These are phyloP conservation scores for Lasiommata megera DNA, from an alignment of 2,888 invertebrate species.

Conservation along the genomic window DNA sequence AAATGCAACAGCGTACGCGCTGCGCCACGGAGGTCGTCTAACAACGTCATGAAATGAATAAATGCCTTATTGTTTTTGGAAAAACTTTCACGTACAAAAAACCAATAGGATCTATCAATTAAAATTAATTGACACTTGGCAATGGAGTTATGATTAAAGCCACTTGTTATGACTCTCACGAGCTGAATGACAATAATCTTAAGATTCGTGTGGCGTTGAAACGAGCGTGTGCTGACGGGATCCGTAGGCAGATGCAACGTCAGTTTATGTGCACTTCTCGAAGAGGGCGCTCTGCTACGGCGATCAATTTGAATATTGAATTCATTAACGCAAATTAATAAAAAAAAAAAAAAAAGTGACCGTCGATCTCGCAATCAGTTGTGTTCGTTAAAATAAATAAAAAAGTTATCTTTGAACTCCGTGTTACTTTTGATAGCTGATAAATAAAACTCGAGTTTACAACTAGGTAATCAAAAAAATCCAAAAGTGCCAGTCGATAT, in stretches of 20 bases:
- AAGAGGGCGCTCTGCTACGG: slow-evolving; percentile 46
- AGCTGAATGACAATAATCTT: slow-evolving; percentile 40
- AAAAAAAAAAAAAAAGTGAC: background rate
- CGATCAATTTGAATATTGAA: slow-evolving; percentile 21
- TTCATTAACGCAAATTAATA: background rate
- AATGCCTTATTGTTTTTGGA: background rate
- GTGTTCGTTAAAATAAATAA: background rate
- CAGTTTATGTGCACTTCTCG: slow-evolving; percentile 58
- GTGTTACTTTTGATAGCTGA: background rate
- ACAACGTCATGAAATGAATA: background rate
- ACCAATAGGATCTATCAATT: slow-evolving; percentile 4
- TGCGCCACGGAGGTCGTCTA: too few species aligned
- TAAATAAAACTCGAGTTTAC: too few species aligned
- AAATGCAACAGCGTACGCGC: too few species aligned
- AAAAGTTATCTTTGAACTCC: background rate
- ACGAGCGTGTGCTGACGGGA: slow-evolving; percentile 43
- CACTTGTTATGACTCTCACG: slow-evolving; percentile 51
- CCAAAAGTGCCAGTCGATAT: background rate
- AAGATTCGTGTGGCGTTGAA: slow-evolving; percentile 46
- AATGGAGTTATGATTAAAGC: slow-evolving; percentile 28
- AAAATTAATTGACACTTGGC: slow-evolving; percentile 11
- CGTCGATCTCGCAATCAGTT: background rate
- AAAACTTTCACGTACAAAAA: slow-evolving; percentile 4
- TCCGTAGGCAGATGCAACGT: slow-evolving; percentile 55
- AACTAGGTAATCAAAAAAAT: too few species aligned